Conservation (phyloP, 2,888 invertebrate species). For the Lumbricus terrestris region DNA sequence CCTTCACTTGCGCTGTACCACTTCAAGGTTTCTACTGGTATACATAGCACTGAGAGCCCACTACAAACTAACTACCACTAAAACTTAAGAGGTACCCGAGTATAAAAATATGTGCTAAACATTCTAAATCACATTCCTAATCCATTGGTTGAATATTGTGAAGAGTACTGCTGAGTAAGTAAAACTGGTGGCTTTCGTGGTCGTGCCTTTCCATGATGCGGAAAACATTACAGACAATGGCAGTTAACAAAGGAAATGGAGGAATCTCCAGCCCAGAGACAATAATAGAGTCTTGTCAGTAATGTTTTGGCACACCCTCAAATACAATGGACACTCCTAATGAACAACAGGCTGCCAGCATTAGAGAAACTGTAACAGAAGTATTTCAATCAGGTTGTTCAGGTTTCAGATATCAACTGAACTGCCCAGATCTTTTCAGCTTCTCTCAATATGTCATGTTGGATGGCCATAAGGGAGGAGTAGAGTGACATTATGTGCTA, state of each 20-base stretch:
- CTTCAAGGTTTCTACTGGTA: background rate
- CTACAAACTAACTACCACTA: background rate
- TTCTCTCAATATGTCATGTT: too few relatives aligned
- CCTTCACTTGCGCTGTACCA: background rate
- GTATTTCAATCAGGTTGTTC: too few relatives aligned
- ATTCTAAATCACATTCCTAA: background rate
- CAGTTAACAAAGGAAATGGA: background rate
- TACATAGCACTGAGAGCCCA: background rate
- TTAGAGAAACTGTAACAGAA: too few relatives aligned
- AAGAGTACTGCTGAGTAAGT: background rate
- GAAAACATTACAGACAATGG: background rate
- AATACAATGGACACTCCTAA: background rate
- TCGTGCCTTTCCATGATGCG: background rate
- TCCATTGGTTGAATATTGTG: background rate
- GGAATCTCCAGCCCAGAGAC: too few relatives aligned
- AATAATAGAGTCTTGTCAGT: background rate
- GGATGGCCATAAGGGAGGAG: background rate
- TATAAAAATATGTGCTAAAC: background rate
- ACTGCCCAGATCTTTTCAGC: too few relatives aligned
- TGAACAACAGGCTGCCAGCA: background rate
- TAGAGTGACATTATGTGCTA: background rate
- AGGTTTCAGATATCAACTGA: too few relatives aligned
- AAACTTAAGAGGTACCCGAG: background rate
- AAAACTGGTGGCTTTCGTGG: background rate
- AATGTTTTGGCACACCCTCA: background rate